Percentiles rank a stretch among this genome's conserved stretches.
These are phyloP conservation scores for Macrotis lagotis DNA, from an alignment of 2,113 vertebrate species.

Conservation along the genomic window DNA sequence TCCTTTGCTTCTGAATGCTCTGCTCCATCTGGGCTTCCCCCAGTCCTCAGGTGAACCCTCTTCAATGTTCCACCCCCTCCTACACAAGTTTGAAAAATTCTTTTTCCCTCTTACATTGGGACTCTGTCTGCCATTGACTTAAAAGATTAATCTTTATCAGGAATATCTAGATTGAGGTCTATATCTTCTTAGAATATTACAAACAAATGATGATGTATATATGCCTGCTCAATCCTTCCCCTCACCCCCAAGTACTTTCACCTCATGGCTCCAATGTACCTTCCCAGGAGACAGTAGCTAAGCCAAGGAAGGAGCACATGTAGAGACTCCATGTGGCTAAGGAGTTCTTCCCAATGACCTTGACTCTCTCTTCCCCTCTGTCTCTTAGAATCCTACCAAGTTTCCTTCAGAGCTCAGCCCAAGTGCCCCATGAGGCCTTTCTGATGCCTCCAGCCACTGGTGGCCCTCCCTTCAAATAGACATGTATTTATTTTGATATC, in stretches of 20 bases:
- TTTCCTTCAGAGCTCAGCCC: background rate
- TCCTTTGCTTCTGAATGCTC: background rate
- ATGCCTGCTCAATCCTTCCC: background rate
- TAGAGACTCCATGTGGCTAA: background rate
- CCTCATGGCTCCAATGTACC: background rate
- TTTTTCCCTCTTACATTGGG: background rate
- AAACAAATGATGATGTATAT: background rate
- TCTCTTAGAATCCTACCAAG: background rate
- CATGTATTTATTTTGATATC: background rate
- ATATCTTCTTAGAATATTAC: background rate
- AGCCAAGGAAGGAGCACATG: background rate
- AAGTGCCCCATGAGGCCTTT: background rate
- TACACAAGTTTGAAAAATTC: background rate
- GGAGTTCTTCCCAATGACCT: background rate
- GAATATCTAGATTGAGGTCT: background rate
- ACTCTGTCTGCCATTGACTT: background rate
- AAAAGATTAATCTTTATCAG: background rate
- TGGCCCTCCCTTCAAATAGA: background rate
- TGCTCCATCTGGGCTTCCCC: background rate
- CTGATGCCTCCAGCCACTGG: background rate
- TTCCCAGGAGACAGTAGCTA: background rate
- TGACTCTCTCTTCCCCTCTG: background rate
- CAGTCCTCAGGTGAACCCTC: background rate
- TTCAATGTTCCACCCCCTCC: background rate
- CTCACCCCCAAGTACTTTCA: background rate